Base-by-base conservation (phyloP, 2,888 invertebrate species). In the Therioaphis trifolii region DNA sequence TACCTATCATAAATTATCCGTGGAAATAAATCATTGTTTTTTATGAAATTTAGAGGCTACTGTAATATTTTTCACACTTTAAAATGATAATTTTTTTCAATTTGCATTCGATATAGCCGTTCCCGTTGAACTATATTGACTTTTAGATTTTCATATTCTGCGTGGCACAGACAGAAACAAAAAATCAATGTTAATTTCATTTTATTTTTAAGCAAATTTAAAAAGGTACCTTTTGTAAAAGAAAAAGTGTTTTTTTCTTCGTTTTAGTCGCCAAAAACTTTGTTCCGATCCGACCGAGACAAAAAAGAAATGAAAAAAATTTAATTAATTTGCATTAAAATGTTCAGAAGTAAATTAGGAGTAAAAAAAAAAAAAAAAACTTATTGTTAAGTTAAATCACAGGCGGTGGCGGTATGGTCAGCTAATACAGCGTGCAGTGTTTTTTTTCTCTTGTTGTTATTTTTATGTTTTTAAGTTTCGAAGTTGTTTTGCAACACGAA, bases 11-110 rank as follows among this genome's bases (percentile, higher is more conserved):
- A 63, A 76, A 76, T n/a, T 29, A 46, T 29, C 9, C n/a, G 12
- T 12, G 12, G 18, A 61, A 61, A 61, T 46, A 72, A 52, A 61
- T 76, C 7, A 63, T 46, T 76, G 15, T 46, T 46, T 76, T 58
- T 52, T 58, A 66, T 52, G 21, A 35, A 52, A 66, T 66, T 66
- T 12, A 52, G 12, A 35, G 14, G 21, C n/a, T n/a, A n/a, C n/a
- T n/a, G 18, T 35, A 12, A 52, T 68, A 66, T 66, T 66, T 66
- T 24, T 49, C 49, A 55, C 29, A 66, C 77, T 66, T 15, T 27
- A 29, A 76, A 46, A 76, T 46, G 61, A 27, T 63, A 76, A 76
- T 76, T 46, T 46, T 76, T 46, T 46, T 76, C 46, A 74, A 74
- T 74, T 63, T 63, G 46, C 46, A 76, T 76, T 76, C 24, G 21